Evolutionary conservation across 2,888 invertebrate species (phyloP), one percentile per base, ranked within the genome.

Genomic region (Napeogenes inachia): DNA sequence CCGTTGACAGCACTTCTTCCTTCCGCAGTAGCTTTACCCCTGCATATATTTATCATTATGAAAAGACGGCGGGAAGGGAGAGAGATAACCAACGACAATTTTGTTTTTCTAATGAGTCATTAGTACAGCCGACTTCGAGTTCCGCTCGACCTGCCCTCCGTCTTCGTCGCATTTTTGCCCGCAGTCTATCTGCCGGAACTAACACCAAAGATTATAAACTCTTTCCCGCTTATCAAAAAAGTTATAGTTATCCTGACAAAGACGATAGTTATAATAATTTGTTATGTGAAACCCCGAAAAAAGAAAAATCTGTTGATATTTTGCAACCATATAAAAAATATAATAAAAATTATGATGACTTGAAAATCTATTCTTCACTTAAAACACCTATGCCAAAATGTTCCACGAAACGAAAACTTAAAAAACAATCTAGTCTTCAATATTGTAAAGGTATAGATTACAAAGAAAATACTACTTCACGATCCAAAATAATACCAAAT

Each of bases 21-120:
- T 84, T 82, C 72, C 84, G 81, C 73, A 82, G 85, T 82, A 85
- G 82, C 73, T 83, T 85, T 85, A 81, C 75, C 73, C 78, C 78
- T 61, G 66, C 76, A 60, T 77, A 78, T 59, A 62, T 73, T 53
- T 66, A 68, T 68, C 73, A 73, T 68, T 75, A 68, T 33, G 57
- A 61, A 33, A 50, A 62, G 54, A 33, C 60, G 57, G 50, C 50
- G 64, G 62, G 35, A 45, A 60, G 60, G 57, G 64, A 60, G n/a
- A 35, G 42, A 47, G 45, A 54, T 45, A 60, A 42, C 46, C 46
- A 60, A 50, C 6, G 12, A 12, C n/a, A 30, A n/a, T 10, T 50
- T 30, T 30, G 8, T 50, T 50, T 50, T 50, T 30, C 50, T 4
- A 3, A 21, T 4, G 30, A 8, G 12, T 4, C 50, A 47, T 47